A percentile compares a stretch with the other conserved stretches of the same genome.
Conservation (phyloP, 2,888 invertebrate genomes). For the Melinaea marsaeus region DNA sequence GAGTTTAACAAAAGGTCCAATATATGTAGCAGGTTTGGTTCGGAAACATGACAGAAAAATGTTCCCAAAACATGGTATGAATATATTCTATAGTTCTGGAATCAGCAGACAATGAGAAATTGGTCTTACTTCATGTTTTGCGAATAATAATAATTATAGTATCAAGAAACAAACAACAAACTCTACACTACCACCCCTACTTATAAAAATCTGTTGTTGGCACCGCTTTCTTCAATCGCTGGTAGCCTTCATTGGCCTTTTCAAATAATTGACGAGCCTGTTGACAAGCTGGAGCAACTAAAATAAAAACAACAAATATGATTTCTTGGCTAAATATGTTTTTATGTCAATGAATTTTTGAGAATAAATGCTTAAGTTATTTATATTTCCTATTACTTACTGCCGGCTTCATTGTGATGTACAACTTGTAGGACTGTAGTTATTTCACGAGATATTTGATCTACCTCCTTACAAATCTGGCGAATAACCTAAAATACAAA, state of each 20-base stretch:
- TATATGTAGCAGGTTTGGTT: too few species aligned
- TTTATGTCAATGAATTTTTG: neutral
- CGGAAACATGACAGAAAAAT: too few species aligned
- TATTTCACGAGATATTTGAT: conserved; percentile 87
- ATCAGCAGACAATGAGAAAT: too few species aligned
- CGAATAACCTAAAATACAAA: conserved; percentile 78
- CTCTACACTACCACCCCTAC: conserved; percentile 45
- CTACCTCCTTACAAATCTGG: conserved; percentile 84
- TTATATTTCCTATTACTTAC: conserved; percentile 64
- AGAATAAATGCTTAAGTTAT: neutral
- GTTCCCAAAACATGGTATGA: too few species aligned
- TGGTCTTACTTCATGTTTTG: too few species aligned
- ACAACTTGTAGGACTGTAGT: conserved; percentile 89
- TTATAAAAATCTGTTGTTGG: conserved; percentile 89
- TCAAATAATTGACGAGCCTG: conserved; percentile 82
- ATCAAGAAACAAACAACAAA: too few species aligned
- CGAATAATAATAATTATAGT: too few species aligned
- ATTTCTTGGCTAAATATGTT: neutral
- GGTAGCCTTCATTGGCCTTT: conserved; percentile 81
- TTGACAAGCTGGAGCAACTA: conserved; percentile 80
- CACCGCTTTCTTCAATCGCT: conserved; percentile 80
- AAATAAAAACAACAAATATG: conserved; percentile 30
- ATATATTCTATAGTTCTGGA: too few species aligned
- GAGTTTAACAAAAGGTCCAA: too few species aligned
- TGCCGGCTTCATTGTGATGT: conserved; percentile 84